Conservation (phyloP, 2,888 invertebrate species). For the Polymixis flavicincta region DNA sequence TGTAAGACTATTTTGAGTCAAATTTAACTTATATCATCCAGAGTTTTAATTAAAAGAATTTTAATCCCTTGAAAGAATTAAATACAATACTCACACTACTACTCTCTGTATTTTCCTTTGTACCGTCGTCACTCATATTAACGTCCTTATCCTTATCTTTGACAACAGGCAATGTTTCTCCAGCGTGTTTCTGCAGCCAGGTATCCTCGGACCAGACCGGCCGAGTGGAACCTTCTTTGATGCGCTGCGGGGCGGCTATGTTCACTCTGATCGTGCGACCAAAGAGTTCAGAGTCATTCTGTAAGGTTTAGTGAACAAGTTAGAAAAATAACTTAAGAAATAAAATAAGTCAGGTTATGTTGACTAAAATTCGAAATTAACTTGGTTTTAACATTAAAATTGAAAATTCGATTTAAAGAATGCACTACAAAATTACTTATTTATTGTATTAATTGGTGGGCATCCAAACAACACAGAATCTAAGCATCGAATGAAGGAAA, state of each 20-base stretch:
- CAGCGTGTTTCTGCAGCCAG: conserved; percentile 99
- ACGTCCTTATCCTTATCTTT: conserved; percentile 78
- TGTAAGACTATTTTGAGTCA: too few relatives aligned
- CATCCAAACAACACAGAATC: neutral
- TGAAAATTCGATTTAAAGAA: neutral
- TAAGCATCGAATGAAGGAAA: neutral
- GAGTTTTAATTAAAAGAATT: neutral
- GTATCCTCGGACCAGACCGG: conserved; percentile 99
- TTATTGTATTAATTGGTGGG: too few relatives aligned
- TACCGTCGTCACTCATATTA: conserved; percentile 75
- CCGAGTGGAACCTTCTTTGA: conserved; percentile 98
- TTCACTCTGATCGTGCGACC: conserved; percentile 99
- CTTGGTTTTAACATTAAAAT: neutral
- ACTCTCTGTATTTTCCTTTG: conserved; percentile 72
- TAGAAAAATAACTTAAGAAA: neutral
- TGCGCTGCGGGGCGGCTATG: conserved; percentile 98
- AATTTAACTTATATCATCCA: too few relatives aligned
- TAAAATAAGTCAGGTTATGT: conserved; percentile 19
- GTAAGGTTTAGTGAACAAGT: conserved; percentile 61
- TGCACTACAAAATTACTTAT: too few relatives aligned
- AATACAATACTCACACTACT: conserved; percentile 67
- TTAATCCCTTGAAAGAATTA: neutral
- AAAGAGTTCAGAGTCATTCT: conserved; percentile 99
- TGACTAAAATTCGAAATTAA: neutral
- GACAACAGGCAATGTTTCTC: conserved; percentile 94